Evolutionary conservation across 2,113 vertebrate genomes (phyloP).

Genomic region (Paradoxurus hermaphroditus): DNA sequence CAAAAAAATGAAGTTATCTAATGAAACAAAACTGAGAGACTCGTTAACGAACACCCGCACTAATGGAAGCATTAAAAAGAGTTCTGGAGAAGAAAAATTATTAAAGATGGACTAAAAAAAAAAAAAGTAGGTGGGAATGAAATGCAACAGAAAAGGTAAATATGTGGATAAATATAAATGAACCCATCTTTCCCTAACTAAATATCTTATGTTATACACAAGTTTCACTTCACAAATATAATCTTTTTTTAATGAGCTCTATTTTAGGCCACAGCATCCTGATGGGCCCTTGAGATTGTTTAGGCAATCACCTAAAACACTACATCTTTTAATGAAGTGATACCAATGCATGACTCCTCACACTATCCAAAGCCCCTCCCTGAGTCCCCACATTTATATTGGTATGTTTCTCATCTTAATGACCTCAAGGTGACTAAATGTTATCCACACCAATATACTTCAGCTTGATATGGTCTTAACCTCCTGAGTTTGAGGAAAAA

Average conservation of each 20-base stretch:
- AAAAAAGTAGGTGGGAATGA: background rate
- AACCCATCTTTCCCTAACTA: background rate
- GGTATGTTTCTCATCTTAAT: background rate
- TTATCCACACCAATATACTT: background rate
- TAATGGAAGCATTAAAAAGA: background rate
- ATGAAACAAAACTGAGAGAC: conserved; percentile 37
- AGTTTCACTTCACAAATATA: background rate
- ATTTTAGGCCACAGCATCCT: background rate
- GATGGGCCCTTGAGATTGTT: background rate
- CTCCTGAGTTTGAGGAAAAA: background rate
- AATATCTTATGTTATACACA: background rate
- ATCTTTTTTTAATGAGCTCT: background rate
- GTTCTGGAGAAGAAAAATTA: background rate
- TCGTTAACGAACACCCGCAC: conserved; percentile 1
- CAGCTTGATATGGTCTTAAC: background rate
- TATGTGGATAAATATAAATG: background rate
- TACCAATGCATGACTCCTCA: background rate
- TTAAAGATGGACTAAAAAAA: background rate
- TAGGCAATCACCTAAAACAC: background rate
- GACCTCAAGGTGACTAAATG: background rate
- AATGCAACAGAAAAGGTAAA: background rate
- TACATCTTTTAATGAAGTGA: background rate
- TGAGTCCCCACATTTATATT: background rate
- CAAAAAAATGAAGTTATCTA: background rate
- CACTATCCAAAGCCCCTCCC: background rate